Percentiles rank a stretch among this genome's conserved stretches.
phyloP scores from a whole-genome alignment of 2,113 vertebrate genomes.

The Bathybates hornii region DNA sequence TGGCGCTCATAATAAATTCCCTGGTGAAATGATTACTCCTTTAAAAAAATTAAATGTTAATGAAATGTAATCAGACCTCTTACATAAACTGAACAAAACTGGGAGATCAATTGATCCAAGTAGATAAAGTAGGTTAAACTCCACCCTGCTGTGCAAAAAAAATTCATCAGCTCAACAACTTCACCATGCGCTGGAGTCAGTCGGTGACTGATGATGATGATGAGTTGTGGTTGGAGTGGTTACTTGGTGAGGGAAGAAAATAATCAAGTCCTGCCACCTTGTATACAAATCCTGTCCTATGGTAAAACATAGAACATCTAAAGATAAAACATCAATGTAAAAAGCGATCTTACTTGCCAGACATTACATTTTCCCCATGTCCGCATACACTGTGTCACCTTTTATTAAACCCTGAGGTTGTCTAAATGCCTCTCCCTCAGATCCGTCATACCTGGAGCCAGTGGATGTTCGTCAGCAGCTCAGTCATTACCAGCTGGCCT shows the following conservation, averaged over 20 bases:
- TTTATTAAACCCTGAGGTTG: not conserved
- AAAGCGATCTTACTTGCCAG: not conserved
- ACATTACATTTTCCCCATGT: not conserved
- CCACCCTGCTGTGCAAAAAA: not conserved
- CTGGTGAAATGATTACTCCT: not conserved
- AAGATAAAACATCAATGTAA: not conserved
- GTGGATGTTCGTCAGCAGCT: conserved; percentile 92
- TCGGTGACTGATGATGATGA: not conserved
- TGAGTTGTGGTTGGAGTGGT: not conserved
- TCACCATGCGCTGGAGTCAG: not conserved
- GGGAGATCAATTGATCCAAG: not conserved
- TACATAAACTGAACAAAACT: not conserved
- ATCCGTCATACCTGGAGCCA: conserved; percentile 86
- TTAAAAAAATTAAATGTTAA: not conserved
- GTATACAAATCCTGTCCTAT: not conserved
- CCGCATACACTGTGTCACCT: not conserved
- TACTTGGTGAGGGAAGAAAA: not conserved
- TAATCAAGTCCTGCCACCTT: not conserved
- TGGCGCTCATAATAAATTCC: not conserved
- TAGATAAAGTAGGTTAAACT: not conserved
- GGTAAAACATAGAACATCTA: not conserved
- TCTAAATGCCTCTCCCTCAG: conserved; percentile 29
- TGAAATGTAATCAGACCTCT: not conserved
- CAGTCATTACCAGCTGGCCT: conserved; percentile 89
- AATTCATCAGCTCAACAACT: not conserved